Evolutionary conservation across 2,113 vertebrate genomes (phyloP).

Genomic region (Perca fluviatilis): DNA sequence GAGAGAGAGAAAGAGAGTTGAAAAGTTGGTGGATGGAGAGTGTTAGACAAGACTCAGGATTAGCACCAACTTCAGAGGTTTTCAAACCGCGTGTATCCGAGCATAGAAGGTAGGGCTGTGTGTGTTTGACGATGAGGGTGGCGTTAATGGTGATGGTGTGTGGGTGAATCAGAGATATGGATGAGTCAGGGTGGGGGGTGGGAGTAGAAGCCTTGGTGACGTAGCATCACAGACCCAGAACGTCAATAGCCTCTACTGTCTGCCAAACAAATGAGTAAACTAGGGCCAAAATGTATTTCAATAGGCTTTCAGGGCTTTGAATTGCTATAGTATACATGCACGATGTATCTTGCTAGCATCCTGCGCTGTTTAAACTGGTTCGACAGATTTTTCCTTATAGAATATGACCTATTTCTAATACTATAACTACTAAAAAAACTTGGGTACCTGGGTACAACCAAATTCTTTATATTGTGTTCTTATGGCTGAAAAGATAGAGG

Average conservation of each 20-base stretch:
- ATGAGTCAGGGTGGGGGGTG: conserved; percentile 7
- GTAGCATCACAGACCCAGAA: conserved; percentile 30
- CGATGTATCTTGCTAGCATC: neutral
- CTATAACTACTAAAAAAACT: neutral
- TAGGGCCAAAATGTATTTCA: conserved; percentile 19
- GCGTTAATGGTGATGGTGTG: conserved; percentile 22
- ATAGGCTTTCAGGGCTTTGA: conserved; percentile 12
- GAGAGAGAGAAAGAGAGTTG: neutral
- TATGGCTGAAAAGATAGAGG: neutral
- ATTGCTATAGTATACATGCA: conserved; percentile 5
- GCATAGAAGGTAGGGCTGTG: conserved; percentile 5
- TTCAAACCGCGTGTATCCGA: conserved; percentile 46
- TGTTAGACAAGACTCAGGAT: conserved; percentile 41
- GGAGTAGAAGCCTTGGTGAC: conserved; percentile 5
- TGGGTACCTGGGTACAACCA: neutral
- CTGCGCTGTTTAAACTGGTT: neutral
- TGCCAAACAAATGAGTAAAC: conserved; percentile 37
- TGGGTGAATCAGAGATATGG: conserved; percentile 20
- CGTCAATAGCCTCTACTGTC: conserved; percentile 25
- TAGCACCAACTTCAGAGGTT: conserved; percentile 75
- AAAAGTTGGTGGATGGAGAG: conserved; percentile 49
- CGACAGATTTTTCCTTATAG: neutral
- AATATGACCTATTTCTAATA: neutral
- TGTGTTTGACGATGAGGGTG: conserved; percentile 8
- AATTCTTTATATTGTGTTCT: conserved; percentile 3